Evolutionary conservation across 2,113 vertebrate species (phyloP).

Genomic region (Eubucco bourcierii): DNA sequence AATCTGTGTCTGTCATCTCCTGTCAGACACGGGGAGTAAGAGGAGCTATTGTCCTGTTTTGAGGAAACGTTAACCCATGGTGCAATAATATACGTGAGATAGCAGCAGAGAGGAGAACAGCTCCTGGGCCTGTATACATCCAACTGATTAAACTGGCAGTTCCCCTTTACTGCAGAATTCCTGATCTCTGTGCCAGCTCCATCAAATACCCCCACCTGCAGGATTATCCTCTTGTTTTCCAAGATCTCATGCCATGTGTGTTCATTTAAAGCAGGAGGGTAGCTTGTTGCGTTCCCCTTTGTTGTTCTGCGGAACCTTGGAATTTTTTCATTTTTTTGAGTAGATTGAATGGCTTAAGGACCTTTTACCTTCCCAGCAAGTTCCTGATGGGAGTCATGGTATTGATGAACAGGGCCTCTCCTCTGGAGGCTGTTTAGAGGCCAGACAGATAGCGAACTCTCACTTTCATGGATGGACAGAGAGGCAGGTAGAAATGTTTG

Average conservation of each 20-base stretch:
- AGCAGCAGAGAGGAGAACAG: not conserved
- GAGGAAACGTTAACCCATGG: not conserved
- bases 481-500: not conserved
- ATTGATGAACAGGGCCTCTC: not conserved
- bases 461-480: not conserved
- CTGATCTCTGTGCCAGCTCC: not conserved
- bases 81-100: not conserved
- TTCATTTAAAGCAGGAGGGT: not conserved
- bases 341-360: not conserved
- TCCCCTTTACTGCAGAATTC: not conserved
- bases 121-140: not conserved
- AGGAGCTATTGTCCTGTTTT: not conserved
- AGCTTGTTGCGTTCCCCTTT: not conserved
- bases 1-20: not conserved
- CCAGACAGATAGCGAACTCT: not conserved
- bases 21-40: not conserved
- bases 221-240: conserved; percentile 5
- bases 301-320: conserved; percentile 1
- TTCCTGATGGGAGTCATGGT: not conserved
- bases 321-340: not conserved
- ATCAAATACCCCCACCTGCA: not conserved
- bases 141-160: not conserved
- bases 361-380: not conserved
- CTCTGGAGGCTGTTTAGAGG: not conserved
- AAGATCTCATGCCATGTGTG: not conserved